A percentile compares a stretch with the other conserved stretches of the same genome.
Evolutionary conservation across 2,113 vertebrate species (phyloP).

Genomic region (Istiophorus platypterus): DNA sequence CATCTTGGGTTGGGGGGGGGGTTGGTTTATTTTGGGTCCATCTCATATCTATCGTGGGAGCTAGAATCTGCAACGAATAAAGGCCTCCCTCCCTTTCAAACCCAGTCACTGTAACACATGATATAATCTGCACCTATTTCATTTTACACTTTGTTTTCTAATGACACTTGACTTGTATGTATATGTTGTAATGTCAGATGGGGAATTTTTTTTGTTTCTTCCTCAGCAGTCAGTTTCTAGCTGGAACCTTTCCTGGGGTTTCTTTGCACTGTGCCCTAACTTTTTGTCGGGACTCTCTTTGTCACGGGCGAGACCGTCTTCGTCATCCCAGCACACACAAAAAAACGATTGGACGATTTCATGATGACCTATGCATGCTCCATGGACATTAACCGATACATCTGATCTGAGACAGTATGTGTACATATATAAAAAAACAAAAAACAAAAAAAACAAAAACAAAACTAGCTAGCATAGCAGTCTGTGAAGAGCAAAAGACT

Average conservation of each 20-base stretch:
- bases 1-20: constrained; percentile 57
- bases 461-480: constrained; percentile 60
- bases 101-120: constrained; percentile 63
- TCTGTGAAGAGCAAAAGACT: constrained; percentile 51
- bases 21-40: constrained; percentile 71
- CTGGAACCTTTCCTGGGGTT: constrained; percentile 32
- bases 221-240: constrained; percentile 50
- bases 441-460: too few relatives aligned
- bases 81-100: constrained; percentile 39
- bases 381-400: constrained; percentile 79
- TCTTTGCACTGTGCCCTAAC: constrained; percentile 78
- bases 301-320: constrained; percentile 43
- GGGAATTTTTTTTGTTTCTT: constrained; percentile 23
- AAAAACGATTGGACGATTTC: constrained; percentile 64
- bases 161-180: constrained; percentile 69
- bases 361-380: constrained; percentile 86
- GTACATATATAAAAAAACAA: constrained; percentile 75
- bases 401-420: constrained; percentile 67
- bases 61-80: constrained; percentile 51
- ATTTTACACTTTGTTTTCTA: constrained; percentile 56
- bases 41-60: constrained; percentile 64
- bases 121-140: constrained; percentile 55
- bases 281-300: constrained; percentile 46
- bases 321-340: constrained; percentile 55
- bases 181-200: constrained; percentile 70